Evolutionary conservation across 1,140 invertebrate species (phyloP).

Genomic region (Globodera rostochiensis): DNA sequence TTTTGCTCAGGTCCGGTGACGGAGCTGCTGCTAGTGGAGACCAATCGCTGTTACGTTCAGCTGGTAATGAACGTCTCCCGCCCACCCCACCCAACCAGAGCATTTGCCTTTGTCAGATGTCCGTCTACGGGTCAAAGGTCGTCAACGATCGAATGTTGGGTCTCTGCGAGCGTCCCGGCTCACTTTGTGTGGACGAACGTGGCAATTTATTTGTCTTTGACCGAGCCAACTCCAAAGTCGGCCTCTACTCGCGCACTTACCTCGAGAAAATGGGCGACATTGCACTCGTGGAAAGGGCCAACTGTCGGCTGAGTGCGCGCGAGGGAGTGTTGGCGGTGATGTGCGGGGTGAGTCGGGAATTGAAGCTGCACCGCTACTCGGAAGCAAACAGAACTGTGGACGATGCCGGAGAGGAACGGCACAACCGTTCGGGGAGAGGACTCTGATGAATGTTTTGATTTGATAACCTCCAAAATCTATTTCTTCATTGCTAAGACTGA

Average conservation of each 20-base stretch:
- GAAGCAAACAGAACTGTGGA: background rate
- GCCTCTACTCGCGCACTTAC: slow-evolving; percentile 40
- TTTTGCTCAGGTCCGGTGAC: slow-evolving; percentile 40
- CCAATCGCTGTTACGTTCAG: slow-evolving; percentile 38
- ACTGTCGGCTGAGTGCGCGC: slow-evolving; percentile 34
- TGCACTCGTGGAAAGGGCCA: slow-evolving; percentile 35
- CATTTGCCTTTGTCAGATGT: slow-evolving; percentile 21
- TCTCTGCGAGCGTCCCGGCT: slow-evolving; percentile 45
- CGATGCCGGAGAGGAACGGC: no score
- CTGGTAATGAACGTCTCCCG: background rate
- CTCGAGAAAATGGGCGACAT: slow-evolving; percentile 40
- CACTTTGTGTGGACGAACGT: slow-evolving; percentile 43
- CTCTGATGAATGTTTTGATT: no score
- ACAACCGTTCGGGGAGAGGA: no score
- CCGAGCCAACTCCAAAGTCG: slow-evolving; percentile 39
- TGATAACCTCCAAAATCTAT: no score
- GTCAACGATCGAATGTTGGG: slow-evolving; percentile 42
- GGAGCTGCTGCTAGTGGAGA: slow-evolving; percentile 38
- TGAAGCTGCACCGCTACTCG: slow-evolving; percentile 32
- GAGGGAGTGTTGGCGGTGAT: slow-evolving; percentile 37
- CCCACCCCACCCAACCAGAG: slow-evolving; percentile 23
- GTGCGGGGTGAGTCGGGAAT: slow-evolving; percentile 20
- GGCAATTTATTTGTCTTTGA: slow-evolving; percentile 54
- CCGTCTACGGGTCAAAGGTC: slow-evolving; percentile 40
- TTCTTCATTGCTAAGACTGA: no score